These are phyloP conservation scores for Uloborus diversus DNA, from an alignment of 1,140 invertebrate genomes.

Conservation along the genomic window DNA sequence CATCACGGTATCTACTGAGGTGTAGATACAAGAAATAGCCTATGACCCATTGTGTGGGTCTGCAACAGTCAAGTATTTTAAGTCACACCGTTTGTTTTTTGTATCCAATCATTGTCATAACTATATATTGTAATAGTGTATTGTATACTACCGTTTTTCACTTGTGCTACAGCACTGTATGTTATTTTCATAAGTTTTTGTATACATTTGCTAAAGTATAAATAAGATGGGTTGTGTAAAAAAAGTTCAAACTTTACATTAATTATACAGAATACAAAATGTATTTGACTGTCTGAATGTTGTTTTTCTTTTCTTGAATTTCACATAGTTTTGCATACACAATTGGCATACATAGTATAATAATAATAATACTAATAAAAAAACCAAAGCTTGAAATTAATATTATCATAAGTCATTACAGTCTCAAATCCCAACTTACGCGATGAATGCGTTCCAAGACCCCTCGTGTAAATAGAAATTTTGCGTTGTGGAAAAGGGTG, in stretches of 20 bases:
- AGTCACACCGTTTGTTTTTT: conserved; percentile 18
- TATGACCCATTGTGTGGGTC: neutral
- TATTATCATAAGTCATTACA: neutral
- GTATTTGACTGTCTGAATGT: conserved; percentile 24
- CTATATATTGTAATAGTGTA: neutral
- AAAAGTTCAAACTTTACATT: conserved; percentile 16
- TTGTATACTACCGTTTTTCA: conserved; percentile 13
- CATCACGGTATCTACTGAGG: conserved; percentile 3
- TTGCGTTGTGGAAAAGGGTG: no score
- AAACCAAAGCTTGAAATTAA: neutral
- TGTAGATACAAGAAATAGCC: conserved; percentile 7
- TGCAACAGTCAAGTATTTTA: conserved; percentile 12
- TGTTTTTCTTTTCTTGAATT: neutral
- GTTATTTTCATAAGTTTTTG: conserved; percentile 32
- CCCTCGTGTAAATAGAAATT: no score
- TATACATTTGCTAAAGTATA: conserved; percentile 51
- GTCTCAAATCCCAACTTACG: neutral
- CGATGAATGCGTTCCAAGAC: no score
- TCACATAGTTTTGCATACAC: neutral
- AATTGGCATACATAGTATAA: neutral
- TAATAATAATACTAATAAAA: neutral
- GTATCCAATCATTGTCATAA: conserved; percentile 5
- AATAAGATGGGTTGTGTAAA: conserved; percentile 48
- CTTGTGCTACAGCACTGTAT: conserved; percentile 28
- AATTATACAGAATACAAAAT: conserved; percentile 38